Evolutionary conservation across 92 coral and sea anemone species (phyloP), one percentile per base, ranked within the genome.

Genomic region (Epizoanthus fatuus): DNA sequence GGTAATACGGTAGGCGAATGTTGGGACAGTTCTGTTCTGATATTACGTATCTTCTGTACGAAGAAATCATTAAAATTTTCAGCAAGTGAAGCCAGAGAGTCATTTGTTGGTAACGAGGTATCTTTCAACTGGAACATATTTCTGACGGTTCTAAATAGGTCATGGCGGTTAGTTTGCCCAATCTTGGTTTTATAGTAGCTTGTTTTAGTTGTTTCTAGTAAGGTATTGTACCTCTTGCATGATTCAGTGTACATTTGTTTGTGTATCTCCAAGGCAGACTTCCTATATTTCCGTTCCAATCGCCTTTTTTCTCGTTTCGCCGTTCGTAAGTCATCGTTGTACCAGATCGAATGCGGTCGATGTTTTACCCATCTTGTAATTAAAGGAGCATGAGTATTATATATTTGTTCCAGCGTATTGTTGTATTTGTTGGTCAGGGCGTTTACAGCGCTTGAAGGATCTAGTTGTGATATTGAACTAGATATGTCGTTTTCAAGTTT

Each of bases 11-110:
- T 51, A 51, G 55, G 55, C 11, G 55, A 51, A 51, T 4, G 55
- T 4, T 51, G 55, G 5, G 55, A 51, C 55, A 51, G 55, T 4
- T 5, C 55, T 51, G 11, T 51, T 51, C 55, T 51, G 55, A 51
- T 51, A 51, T 51, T 51, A 51, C 55, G 5, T 51, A 51, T 51
- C 55, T 51, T 51, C 55, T 51, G 11, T 51, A 86, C 42, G 39
- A 86, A 78, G 45, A 65, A 69, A 37, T 16, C 55, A 44, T 87
- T 71, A 32, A 87, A 87, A 16, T 80, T 65, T 60, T 80, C 86
- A 47, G 42, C 54, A 40, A 87, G 81, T n/a, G 49, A 57, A 44
- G 57, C 84, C 45, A 67, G 53, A 38, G 74, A 52, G 54, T 67
- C 38, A 53, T 86, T 35, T 32, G 57, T 11, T 40, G 84, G 84